Base-by-base conservation (phyloP, 1,140 invertebrate species). In the Drosophila arizonae region DNA sequence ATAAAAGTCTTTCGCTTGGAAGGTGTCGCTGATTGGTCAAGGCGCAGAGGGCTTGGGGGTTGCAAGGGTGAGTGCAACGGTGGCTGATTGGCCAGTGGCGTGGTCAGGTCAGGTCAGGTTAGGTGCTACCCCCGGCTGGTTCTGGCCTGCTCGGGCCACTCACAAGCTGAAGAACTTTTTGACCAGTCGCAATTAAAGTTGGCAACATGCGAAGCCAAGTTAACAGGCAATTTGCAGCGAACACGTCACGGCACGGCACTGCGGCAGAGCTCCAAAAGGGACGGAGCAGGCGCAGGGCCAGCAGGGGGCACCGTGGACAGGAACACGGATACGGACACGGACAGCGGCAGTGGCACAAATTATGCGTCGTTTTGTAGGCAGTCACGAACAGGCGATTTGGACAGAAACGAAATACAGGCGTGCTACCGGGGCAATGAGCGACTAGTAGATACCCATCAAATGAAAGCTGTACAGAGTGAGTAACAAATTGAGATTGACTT, bases 321-420 rank as follows among this genome's bases (percentile, higher is more conserved):
- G 71, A 90, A 70, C 45, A 57, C 11, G 61, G 65, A 66, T 43
- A 76, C 17, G 56, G 77, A 70, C 70, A 77, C 46, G 77, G 81
- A 77, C 81, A 80, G 65, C 63, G 74, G 57, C 76, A 79, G 69
- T 79, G 84, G 82, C 84, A 87, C 82, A 87, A 87, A 87, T 87
- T 88, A 87, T 87, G 82, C 82, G 82, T 87, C 79, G 82, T 87
- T 88, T 84, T 66, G 60, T 63, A 70, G 70, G 73, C 72, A 87
- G 82, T 88, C 82, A 87, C 82, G 82, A 87, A 87, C 72, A 87
- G 79, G 76, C 82, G 69, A 87, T 87, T 81, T 86, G 63, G 58
- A 74, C 72, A 61, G 52, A 50, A 30, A 52, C 55, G 51, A 43
- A 33, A 65, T 9, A 33, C 6, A 36, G 43, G n/a, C 15, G 43